Conservation (phyloP, 2,888 invertebrate species). For the Griposia aprilina region DNA sequence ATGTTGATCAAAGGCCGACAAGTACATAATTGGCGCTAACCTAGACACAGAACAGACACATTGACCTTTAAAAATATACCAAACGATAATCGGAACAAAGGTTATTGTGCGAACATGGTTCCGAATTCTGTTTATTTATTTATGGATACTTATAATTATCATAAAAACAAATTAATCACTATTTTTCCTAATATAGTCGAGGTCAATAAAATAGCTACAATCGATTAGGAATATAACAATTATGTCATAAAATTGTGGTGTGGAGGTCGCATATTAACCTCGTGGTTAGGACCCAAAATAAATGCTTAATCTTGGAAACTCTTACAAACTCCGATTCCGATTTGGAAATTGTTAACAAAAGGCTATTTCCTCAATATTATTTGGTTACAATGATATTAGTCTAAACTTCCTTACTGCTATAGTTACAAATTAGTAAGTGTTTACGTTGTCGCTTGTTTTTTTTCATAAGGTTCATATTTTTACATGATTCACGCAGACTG, state of each 20-base stretch:
- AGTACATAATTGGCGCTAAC: conserved; percentile 64
- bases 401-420: not conserved
- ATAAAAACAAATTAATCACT: conserved; percentile 24
- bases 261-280: conserved; percentile 53
- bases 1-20: conserved; percentile 70
- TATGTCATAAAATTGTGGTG: conserved; percentile 30
- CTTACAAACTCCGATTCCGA: conserved; percentile 27
- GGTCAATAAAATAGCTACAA: conserved; percentile 39
- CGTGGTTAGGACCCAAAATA: conserved; percentile 20
- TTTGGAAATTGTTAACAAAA: conserved; percentile 21
- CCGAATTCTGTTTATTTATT: conserved; percentile 16
- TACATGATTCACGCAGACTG: conserved; percentile 5
- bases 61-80: conserved; percentile 64
- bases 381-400: not conserved
- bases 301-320: conserved; percentile 23
- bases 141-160: not conserved
- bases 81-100: conserved; percentile 42
- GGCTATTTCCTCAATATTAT: conserved; percentile 29
- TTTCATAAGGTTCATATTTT: not conserved
- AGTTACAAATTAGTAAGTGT: not conserved
- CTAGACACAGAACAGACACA: conserved; percentile 60
- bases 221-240: conserved; percentile 47
- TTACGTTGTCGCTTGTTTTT: not conserved
- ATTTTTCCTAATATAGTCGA: conserved; percentile 45
- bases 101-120: conserved; percentile 18